Evolutionary conservation across 2,113 vertebrate genomes (phyloP).

Genomic region (Carassius auratus): DNA sequence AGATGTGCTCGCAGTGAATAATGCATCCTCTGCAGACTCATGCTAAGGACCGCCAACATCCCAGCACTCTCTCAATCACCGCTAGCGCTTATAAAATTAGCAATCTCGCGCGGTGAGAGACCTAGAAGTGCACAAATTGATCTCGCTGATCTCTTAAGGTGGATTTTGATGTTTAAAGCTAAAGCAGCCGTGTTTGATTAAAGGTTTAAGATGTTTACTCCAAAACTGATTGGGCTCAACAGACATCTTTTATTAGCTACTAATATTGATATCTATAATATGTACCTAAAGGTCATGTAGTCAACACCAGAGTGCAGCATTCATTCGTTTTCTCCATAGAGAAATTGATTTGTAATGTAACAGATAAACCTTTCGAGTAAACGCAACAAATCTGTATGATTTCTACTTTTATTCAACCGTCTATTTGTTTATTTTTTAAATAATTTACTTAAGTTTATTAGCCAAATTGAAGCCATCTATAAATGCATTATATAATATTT

Average conservation of each 20-base stretch:
- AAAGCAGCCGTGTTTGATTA: conserved; percentile 8
- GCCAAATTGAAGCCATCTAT: background rate
- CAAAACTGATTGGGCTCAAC: background rate
- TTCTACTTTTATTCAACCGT: too few relatives aligned
- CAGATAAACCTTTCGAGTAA: background rate
- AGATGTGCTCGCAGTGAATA: background rate
- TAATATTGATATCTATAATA: background rate
- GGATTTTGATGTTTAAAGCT: conserved; percentile 42
- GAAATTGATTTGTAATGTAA: background rate
- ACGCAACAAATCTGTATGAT: background rate
- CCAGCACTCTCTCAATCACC: background rate
- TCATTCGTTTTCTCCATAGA: background rate
- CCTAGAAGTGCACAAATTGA: conserved; percentile 45
- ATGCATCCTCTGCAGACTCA: conserved; percentile 9
- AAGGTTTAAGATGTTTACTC: conserved; percentile 18
- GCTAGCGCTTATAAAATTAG: conserved; percentile 51
- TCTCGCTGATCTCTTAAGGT: conserved; percentile 21
- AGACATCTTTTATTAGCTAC: background rate
- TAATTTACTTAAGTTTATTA: background rate
- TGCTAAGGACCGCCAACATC: background rate
- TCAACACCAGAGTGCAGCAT: background rate
- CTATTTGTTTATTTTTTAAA: too few relatives aligned
- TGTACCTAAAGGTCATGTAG: background rate
- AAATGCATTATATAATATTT: too few relatives aligned
- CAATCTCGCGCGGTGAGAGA: conserved; percentile 19